phyloP scores from a whole-genome alignment of 2,888 invertebrate species.

The Asteroscopus sphinx region DNA sequence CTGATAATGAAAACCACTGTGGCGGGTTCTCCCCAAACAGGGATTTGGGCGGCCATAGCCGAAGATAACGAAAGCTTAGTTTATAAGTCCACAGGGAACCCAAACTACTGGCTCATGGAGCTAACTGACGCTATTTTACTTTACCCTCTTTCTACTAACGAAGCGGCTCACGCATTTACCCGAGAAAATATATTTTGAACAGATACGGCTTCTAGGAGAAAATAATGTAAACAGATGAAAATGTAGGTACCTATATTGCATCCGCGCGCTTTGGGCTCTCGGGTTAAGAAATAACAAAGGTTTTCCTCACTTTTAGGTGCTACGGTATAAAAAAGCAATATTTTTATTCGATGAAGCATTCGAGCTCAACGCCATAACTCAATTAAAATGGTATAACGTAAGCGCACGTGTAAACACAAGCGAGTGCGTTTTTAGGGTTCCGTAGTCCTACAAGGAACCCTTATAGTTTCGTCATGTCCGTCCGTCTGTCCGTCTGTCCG shows the following conservation, averaged over 20 bases:
- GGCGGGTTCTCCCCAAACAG: constrained; percentile 24
- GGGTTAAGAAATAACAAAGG: constrained; percentile 19
- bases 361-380: constrained; percentile 6
- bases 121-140: constrained; percentile 47
- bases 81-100: constrained; percentile 54
- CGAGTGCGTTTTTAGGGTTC: too few relatives aligned
- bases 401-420: too few relatives aligned
- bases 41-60: constrained; percentile 26
- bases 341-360: constrained; percentile 1
- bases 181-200: constrained; percentile 23
- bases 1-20: constrained; percentile 41
- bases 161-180: constrained; percentile 25
- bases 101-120: constrained; percentile 47
- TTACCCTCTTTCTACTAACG: constrained; percentile 38
- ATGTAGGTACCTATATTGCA: constrained; percentile 12
- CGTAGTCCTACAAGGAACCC: too few relatives aligned
- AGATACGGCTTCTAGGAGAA: constrained; percentile 11
- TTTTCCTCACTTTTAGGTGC: not conserved
- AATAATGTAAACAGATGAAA: constrained; percentile 34
- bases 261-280: constrained; percentile 9
- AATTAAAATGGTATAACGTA: constrained; percentile 34
- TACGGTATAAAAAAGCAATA: constrained; percentile 3
- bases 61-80: constrained; percentile 55
- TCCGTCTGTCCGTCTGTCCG: too few relatives aligned
- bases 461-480: too few relatives aligned